Conservation (phyloP, 2,797 vertebrate species). For the Australoheros facetus region DNA sequence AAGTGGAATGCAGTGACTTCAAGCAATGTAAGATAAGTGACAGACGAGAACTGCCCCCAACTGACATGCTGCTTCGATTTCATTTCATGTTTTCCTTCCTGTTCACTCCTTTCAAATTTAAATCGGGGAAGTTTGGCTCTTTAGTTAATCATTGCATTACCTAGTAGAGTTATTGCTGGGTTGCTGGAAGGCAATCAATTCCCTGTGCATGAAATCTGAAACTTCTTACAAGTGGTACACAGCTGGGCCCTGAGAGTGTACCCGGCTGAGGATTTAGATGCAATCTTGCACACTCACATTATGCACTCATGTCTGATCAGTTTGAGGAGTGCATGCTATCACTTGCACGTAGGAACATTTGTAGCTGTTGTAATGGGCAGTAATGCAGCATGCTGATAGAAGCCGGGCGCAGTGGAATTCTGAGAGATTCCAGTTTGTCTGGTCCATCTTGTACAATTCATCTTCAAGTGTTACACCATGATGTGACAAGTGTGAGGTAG, state of each 20-base stretch:
- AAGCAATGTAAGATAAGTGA: not conserved
- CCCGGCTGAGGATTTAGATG: slow-evolving; percentile 21
- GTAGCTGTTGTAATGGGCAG: not conserved
- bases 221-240: slow-evolving; percentile 36
- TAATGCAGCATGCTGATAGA: slow-evolving; percentile 29
- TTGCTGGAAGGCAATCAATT: slow-evolving; percentile 25
- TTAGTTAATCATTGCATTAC: slow-evolving; percentile 24
- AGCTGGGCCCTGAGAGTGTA: slow-evolving; percentile 24
- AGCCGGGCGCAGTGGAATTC: slow-evolving; percentile 3
- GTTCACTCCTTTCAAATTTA: slow-evolving; percentile 5
- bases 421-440: slow-evolving; percentile 24
- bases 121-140: slow-evolving; percentile 10
- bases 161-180: not conserved
- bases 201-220: slow-evolving; percentile 38
- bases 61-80: slow-evolving; percentile 21
- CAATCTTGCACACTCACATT: slow-evolving; percentile 18
- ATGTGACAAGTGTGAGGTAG: not conserved
- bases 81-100: slow-evolving; percentile 42
- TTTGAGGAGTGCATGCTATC: not conserved
- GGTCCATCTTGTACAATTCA: slow-evolving; percentile 10
- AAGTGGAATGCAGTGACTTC: not conserved
- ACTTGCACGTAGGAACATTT: not conserved
- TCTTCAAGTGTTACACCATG: not conserved
- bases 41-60: slow-evolving; percentile 33
- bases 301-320: slow-evolving; percentile 9